phyloP scores from a whole-genome alignment of 2,797 vertebrate species.

The Cephalopachus bancanus region DNA sequence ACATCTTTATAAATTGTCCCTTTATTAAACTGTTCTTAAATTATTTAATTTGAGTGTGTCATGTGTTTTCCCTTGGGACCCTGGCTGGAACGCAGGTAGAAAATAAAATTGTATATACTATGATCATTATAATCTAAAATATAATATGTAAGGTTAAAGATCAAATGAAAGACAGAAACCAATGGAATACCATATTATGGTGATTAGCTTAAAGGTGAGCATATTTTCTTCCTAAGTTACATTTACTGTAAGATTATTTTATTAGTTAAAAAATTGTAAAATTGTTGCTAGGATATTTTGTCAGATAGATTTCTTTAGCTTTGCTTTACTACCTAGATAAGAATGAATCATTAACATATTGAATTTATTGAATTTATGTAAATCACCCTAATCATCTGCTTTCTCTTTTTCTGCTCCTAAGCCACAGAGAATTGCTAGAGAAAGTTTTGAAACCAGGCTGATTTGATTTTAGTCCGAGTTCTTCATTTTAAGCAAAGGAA shows the following conservation, averaged over 20 bases:
- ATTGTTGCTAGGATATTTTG: constrained; percentile 82
- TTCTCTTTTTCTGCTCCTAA: constrained; percentile 74
- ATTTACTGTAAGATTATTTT: constrained; percentile 61
- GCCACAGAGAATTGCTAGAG: constrained; percentile 54
- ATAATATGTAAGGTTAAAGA: constrained; percentile 1
- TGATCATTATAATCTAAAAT: constrained; percentile 43
- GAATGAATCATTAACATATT: constrained; percentile 82
- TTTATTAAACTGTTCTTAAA: constrained; percentile 26
- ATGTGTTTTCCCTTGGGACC: background rate
- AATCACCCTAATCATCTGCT: constrained; percentile 81
- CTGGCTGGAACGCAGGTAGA: background rate
- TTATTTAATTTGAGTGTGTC: background rate
- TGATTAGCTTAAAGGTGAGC: constrained; percentile 49
- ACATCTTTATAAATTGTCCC: background rate
- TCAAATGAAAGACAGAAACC: constrained; percentile 51
- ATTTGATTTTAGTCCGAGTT: constrained; percentile 51
- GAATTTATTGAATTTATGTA: constrained; percentile 77
- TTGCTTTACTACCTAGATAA: constrained; percentile 74
- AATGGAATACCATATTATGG: background rate
- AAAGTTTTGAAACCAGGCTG: constrained; percentile 65
- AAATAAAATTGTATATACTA: constrained; percentile 28
- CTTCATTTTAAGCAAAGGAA: constrained; percentile 30
- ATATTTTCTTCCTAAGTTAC: constrained; percentile 65
- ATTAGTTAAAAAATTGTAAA: constrained; percentile 70
- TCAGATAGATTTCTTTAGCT: constrained; percentile 67